Conservation (phyloP, 2,888 invertebrate genomes). For the Pollenia amentaria region DNA sequence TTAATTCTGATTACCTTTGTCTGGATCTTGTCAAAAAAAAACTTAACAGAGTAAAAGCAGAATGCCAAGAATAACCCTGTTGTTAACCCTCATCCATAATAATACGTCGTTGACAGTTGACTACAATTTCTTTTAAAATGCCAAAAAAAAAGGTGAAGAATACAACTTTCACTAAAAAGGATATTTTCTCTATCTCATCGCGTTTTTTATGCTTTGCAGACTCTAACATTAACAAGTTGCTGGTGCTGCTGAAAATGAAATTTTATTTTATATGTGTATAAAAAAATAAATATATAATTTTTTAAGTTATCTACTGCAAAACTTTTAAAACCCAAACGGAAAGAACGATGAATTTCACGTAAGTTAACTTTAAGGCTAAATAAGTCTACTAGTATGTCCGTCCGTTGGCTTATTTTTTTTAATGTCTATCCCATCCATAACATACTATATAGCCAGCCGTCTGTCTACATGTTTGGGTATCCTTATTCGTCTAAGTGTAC, state of each 20-base stretch:
- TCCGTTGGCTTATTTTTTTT: slow-evolving; percentile 43
- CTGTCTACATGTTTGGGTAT: slow-evolving; percentile 7
- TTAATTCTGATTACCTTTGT: slow-evolving; percentile 71
- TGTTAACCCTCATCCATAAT: slow-evolving; percentile 82
- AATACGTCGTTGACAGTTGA: slow-evolving; percentile 82
- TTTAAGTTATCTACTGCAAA: slow-evolving; percentile 64
- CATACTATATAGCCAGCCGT: neutral
- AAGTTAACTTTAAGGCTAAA: slow-evolving; percentile 69
- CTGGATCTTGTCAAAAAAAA: slow-evolving; percentile 60
- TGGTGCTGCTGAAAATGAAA: slow-evolving; percentile 73
- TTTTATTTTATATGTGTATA: slow-evolving; percentile 53
- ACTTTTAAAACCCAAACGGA: slow-evolving; percentile 57
- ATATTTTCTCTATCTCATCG: slow-evolving; percentile 27
- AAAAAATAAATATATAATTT: slow-evolving; percentile 47
- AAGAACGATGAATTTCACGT: slow-evolving; percentile 54
- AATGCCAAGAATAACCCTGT: slow-evolving; percentile 71
- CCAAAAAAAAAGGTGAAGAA: slow-evolving; percentile 51
- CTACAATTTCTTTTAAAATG: slow-evolving; percentile 72
- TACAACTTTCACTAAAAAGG: slow-evolving; percentile 66
- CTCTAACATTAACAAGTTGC: slow-evolving; percentile 68
- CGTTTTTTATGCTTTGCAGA: slow-evolving; percentile 31
- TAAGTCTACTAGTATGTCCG: slow-evolving; percentile 43
- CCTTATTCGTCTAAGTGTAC: slow-evolving; percentile 39
- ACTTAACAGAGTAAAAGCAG: neutral
- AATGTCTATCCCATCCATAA: slow-evolving; percentile 30